Percentiles rank a stretch among this genome's conserved stretches.
These are phyloP conservation scores for Epistrophella euchroma DNA, from an alignment of 2,888 invertebrate species.

Conservation along the genomic window DNA sequence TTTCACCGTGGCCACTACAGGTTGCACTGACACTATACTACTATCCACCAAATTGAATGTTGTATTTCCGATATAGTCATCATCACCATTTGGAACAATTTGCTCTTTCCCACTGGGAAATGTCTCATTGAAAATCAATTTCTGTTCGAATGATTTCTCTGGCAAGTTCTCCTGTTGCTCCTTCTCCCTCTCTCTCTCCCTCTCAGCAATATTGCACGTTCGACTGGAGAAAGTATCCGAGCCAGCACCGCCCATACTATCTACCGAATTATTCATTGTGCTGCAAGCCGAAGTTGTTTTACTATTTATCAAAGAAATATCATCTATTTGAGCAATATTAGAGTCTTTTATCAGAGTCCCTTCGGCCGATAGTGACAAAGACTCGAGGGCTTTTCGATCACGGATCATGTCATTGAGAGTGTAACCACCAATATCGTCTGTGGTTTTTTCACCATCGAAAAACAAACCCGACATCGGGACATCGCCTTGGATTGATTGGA, in stretches of 20 bases:
- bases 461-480: conserved; percentile 75
- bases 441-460: conserved; percentile 76
- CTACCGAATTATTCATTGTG: conserved; percentile 83
- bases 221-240: conserved; percentile 64
- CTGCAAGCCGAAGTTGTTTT: conserved; percentile 82
- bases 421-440: conserved; percentile 78
- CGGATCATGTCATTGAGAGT: conserved; percentile 82
- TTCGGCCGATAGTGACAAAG: conserved; percentile 82
- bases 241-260: conserved; percentile 79
- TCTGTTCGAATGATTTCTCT: conserved; percentile 28
- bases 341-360: conserved; percentile 82
- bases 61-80: conserved; percentile 82
- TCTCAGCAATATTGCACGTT: conserved; percentile 65
- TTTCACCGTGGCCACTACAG: conserved; percentile 34
- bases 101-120: conserved; percentile 66
- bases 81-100: conserved; percentile 66
- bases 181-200: conserved; percentile 43
- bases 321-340: conserved; percentile 83
- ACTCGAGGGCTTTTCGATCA: conserved; percentile 82
- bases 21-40: conserved; percentile 75
- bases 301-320: conserved; percentile 81
- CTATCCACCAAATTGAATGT: conserved; percentile 81
- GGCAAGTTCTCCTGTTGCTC: conserved; percentile 26
- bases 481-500: conserved; percentile 80
- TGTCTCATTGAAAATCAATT: conserved; percentile 64